Evolutionary conservation across 2,113 vertebrate genomes (phyloP).

Genomic region (Oxyura jamaicensis): DNA sequence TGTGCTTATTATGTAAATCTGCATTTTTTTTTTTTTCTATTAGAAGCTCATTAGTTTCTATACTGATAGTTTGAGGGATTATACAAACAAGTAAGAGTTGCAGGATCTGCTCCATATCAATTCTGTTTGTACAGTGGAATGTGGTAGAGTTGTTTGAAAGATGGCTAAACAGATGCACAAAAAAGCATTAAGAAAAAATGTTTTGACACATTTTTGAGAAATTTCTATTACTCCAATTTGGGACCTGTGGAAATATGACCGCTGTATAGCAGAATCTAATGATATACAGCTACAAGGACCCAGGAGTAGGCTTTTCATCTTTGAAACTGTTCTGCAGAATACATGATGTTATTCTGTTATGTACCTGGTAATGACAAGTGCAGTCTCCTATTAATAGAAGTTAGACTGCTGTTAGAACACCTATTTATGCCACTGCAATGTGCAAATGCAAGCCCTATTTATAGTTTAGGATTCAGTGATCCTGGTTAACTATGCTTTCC

Average conservation of each 20-base stretch:
- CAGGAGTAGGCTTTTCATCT: background rate
- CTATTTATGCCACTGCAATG: background rate
- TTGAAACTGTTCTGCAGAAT: background rate
- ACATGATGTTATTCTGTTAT: background rate
- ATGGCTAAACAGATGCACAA: background rate
- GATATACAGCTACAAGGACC: background rate
- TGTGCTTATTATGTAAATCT: background rate
- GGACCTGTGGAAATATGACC: background rate
- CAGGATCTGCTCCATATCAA: background rate
- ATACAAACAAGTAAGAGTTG: background rate
- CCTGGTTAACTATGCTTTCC: background rate
- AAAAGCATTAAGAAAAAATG: background rate
- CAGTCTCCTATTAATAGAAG: background rate
- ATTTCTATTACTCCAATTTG: background rate
- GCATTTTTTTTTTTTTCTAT: background rate
- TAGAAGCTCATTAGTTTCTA: background rate
- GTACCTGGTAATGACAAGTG: background rate
- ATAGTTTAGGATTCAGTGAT: background rate
- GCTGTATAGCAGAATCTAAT: background rate
- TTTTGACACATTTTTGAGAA: background rate
- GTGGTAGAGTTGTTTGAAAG: background rate
- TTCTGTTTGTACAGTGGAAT: background rate
- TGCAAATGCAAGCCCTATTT: background rate
- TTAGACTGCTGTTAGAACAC: background rate
- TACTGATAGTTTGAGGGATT: background rate